Percentiles rank a stretch among this genome's conserved stretches.
phyloP scores from a whole-genome alignment of 2,797 vertebrate genomes.

The Limosa lapponica region DNA sequence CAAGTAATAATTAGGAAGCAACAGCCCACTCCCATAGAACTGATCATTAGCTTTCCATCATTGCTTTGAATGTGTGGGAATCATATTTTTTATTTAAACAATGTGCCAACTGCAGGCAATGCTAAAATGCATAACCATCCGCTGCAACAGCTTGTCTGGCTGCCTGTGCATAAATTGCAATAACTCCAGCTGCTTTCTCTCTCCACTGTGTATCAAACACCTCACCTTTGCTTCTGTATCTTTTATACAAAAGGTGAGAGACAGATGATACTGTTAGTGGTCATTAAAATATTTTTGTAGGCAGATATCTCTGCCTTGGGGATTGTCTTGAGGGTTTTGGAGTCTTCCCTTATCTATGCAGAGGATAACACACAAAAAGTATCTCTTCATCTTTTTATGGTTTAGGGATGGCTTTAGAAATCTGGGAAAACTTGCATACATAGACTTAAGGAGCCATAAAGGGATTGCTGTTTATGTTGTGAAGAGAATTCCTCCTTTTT shows the following conservation, averaged over 20 bases:
- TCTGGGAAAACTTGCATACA: neutral
- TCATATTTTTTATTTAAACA: slow-evolving; percentile 14
- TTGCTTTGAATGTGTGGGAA: neutral
- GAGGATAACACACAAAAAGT: neutral
- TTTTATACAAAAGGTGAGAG: neutral
- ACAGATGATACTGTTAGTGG: neutral
- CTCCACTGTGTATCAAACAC: neutral
- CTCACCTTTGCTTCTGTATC: neutral
- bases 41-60: neutral
- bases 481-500: neutral
- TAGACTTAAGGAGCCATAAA: neutral
- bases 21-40: neutral
- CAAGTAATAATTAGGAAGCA: slow-evolving; percentile 6
- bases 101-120: neutral
- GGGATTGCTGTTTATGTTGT: neutral
- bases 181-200: slow-evolving; percentile 18
- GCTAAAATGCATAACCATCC: slow-evolving; percentile 9
- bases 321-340: neutral
- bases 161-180: slow-evolving; percentile 23
- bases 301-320: neutral
- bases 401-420: neutral
- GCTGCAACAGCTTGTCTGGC: slow-evolving; percentile 1
- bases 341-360: neutral
- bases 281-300: neutral
- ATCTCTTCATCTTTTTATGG: neutral